Percentiles rank a stretch among this genome's conserved stretches.
phyloP scores from a whole-genome alignment of 2,113 vertebrate species.

The Lepus timidus region DNA sequence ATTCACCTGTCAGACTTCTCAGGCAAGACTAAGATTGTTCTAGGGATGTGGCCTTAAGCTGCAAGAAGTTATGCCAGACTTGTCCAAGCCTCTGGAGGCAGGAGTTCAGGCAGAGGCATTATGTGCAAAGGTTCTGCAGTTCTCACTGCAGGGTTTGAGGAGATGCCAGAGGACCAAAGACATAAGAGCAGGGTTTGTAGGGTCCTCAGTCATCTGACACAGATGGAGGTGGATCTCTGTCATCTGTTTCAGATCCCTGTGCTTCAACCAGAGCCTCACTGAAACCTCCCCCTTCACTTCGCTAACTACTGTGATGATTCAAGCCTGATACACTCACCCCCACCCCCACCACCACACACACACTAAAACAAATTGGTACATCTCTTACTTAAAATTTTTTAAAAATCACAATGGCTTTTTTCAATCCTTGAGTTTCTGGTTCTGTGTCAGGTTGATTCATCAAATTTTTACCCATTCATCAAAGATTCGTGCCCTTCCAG shows the following conservation, averaged over 20 bases:
- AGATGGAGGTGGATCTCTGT: fast-evolving
- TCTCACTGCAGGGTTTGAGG: neutral
- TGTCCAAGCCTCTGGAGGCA: neutral
- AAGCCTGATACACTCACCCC: neutral
- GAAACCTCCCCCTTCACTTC: too few species aligned
- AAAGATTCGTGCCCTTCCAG: neutral
- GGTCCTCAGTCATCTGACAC: neutral
- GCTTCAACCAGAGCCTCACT: neutral
- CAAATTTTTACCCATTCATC: neutral
- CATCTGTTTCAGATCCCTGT: fast-evolving
- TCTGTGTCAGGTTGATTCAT: neutral
- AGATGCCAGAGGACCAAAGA: neutral
- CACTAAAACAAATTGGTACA: too few species aligned
- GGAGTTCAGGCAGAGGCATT: neutral
- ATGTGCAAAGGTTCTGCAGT: neutral
- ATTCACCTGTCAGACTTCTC: neutral
- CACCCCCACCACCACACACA: too few species aligned
- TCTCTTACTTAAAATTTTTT: too few species aligned
- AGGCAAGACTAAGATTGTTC: neutral
- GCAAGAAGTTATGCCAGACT: neutral
- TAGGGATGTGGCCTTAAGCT: too few species aligned
- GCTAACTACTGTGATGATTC: too few species aligned
- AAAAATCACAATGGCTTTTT: neutral
- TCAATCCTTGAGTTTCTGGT: neutral
- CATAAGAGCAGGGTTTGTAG: neutral